A percentile compares a stretch with the other conserved stretches of the same genome.
Conservation (phyloP, 35 echinoderm and acorn worm species). For the Diadema setosum region DNA sequence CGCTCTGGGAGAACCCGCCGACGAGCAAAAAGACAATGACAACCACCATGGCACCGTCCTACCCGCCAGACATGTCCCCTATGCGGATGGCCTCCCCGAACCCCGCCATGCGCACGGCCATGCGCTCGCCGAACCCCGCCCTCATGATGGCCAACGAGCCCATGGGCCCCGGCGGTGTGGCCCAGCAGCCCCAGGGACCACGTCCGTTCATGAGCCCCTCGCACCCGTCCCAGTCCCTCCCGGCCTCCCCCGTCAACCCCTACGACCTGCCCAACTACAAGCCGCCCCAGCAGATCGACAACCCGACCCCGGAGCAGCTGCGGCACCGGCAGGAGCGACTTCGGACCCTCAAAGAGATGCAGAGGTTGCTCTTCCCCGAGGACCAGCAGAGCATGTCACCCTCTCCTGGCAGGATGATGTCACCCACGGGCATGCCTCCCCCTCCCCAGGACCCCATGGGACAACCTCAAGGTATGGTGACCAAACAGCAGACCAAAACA, state of each 20-base stretch:
- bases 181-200: conserved; percentile 10
- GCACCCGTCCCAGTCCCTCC: not conserved
- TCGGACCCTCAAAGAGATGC: conserved; percentile 86
- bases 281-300: conserved; percentile 81
- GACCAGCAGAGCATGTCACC: conserved; percentile 74
- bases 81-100: conserved; percentile 2
- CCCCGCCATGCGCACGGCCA: not conserved
- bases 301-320: conserved; percentile 94
- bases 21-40: conserved; percentile 73
- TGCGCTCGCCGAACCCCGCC: not conserved
- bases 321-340: conserved; percentile 80
- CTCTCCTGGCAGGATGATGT: conserved; percentile 75
- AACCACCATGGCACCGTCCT: conserved; percentile 65
- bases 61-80: conserved; percentile 34
- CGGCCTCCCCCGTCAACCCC: not conserved
- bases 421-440: conserved; percentile 58
- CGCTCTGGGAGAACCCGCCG: conserved; percentile 94
- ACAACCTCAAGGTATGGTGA: conserved; percentile 36
- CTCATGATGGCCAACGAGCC: not conserved
- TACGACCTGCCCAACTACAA: conserved; percentile 74
- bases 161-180: conserved; percentile 62
- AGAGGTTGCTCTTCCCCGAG: conserved; percentile 86
- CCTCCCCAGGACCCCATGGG: conserved; percentile 66
- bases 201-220: conserved; percentile 70
- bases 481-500: no score